A percentile compares a stretch with the other conserved stretches of the same genome.
Conservation (phyloP, 2,113 vertebrate genomes). For the Glaucidium brasilianum region DNA sequence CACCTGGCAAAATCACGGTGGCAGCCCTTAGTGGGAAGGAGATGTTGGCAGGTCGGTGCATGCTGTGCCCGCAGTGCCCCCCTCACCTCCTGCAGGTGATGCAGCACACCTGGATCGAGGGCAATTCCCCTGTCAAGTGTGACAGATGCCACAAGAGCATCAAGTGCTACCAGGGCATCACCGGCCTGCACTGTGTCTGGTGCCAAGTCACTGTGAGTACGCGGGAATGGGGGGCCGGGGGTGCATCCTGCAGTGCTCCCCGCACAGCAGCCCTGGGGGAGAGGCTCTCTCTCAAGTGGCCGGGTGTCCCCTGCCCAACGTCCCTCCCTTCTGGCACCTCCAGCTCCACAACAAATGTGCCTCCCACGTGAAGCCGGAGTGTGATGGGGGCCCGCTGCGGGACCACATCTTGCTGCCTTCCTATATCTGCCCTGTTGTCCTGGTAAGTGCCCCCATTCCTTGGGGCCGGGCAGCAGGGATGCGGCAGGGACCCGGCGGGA, state of each 20-base stretch:
- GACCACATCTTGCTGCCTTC: slow-evolving; percentile 90
- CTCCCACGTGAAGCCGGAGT: slow-evolving; percentile 84
- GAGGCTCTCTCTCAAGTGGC: not conserved
- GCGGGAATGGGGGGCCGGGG: not conserved
- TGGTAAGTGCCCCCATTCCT: slow-evolving; percentile 73
- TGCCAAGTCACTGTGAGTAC: slow-evolving; percentile 91
- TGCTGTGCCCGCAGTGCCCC: not conserved
- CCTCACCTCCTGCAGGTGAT: slow-evolving; percentile 75
- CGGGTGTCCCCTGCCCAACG: accelerated
- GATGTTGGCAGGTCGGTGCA: accelerated
- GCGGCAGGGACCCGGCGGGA: not conserved
- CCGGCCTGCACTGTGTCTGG: slow-evolving; percentile 92
- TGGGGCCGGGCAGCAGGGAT: accelerated
- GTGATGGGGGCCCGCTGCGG: slow-evolving; percentile 87
- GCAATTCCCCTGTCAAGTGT: slow-evolving; percentile 89
- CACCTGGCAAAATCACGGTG: accelerated
- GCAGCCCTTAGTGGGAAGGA: not conserved
- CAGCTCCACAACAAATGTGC: slow-evolving; percentile 95
- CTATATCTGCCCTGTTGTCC: slow-evolving; percentile 84
- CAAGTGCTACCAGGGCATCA: slow-evolving; percentile 95
- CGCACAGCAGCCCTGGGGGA: accelerated
- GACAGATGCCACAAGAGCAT: slow-evolving; percentile 93
- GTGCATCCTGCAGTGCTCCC: not conserved
- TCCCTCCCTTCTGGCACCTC: not conserved
- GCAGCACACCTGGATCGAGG: slow-evolving; percentile 96